Base-by-base conservation (phyloP, 2,888 invertebrate species). In the Eristalis arbustorum region DNA sequence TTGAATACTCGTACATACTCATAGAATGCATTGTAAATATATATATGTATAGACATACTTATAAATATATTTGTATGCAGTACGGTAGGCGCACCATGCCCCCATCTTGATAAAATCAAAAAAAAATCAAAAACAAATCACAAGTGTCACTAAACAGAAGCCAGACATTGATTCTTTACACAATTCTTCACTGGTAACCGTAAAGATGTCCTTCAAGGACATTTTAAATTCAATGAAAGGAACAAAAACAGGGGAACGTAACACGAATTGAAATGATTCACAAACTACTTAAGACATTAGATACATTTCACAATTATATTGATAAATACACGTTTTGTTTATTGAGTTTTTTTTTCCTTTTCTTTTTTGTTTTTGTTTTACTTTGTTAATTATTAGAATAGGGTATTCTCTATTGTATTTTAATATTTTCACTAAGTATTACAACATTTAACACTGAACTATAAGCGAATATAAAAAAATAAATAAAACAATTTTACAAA, bases 401-500 rank as follows among this genome's bases (percentile, higher is more conserved):
- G 67, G 40, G 5, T 72, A 62, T 76, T 64, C 23, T 59, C 5
- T 73, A 67, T 67, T 62, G 31, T 78, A 57, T 79, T 56, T n/a
- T 61, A 71, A 69, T 49, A 37, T 79, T 64, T 71, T 71, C 18
- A 74, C 75, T 88, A 87, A 81, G 63, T 83, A 83, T 77, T 87
- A 89, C 84, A 88, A 88, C 88, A 89, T 81, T 88, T 79, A 89
- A 88, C 88, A 88, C 73, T 85, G 84, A 88, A 81, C 83, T 88
- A 85, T 82, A 88, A 88, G 87, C 88, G 88, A 88, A 88, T 88
- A 88, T 88, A 88, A 88, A 88, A 88, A 88, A 88, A 84, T 81
- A 87, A 88, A 88, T 84, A 84, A 72, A 88, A 75, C 87, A 87
- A 87, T 75, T 88, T 79, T 89, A 88, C 82, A 89, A 88, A 81